These are phyloP conservation scores for Chloroclystis v-ata DNA, from an alignment of 2,888 invertebrate species.

Conservation along the genomic window DNA sequence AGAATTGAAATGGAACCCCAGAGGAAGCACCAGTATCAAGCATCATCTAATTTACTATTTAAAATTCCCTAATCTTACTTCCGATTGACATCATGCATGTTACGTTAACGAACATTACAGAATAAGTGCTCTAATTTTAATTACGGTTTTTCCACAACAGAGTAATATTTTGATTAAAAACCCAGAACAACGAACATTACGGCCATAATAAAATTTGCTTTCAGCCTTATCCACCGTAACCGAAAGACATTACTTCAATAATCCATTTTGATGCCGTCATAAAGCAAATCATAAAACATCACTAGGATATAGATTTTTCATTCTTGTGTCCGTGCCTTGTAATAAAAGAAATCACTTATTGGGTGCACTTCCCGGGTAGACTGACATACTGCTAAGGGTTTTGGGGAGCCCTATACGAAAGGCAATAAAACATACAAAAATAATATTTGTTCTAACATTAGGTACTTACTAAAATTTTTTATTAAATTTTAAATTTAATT, in stretches of 20 bases:
- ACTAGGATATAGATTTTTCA: conserved; percentile 66
- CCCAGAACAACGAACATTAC: neutral
- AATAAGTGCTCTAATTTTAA: too few relatives aligned
- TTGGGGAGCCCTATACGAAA: neutral
- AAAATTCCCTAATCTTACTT: too few relatives aligned
- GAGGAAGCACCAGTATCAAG: too few relatives aligned
- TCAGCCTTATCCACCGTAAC: conserved; percentile 22
- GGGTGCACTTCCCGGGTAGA: conserved; percentile 60
- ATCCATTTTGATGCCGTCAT: conserved; percentile 62
- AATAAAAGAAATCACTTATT: conserved; percentile 76
- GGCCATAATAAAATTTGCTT: conserved; percentile 8
- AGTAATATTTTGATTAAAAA: neutral
- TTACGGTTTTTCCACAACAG: too few relatives aligned
- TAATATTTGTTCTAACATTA: too few relatives aligned
- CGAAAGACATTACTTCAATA: conserved; percentile 56
- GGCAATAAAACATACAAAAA: too few relatives aligned
- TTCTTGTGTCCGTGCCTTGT: conserved; percentile 64
- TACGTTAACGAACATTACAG: too few relatives aligned
- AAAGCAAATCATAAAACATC: conserved; percentile 64
- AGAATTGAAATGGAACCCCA: too few relatives aligned
- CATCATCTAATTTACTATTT: too few relatives aligned
- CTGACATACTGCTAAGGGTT: conserved; percentile 39
- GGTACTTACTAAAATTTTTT: too few relatives aligned
- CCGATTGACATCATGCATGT: too few relatives aligned
- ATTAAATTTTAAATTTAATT: too few relatives aligned